Evolutionary conservation across 1,140 invertebrate species (phyloP).

Genomic region (Neodiprion fabricii): DNA sequence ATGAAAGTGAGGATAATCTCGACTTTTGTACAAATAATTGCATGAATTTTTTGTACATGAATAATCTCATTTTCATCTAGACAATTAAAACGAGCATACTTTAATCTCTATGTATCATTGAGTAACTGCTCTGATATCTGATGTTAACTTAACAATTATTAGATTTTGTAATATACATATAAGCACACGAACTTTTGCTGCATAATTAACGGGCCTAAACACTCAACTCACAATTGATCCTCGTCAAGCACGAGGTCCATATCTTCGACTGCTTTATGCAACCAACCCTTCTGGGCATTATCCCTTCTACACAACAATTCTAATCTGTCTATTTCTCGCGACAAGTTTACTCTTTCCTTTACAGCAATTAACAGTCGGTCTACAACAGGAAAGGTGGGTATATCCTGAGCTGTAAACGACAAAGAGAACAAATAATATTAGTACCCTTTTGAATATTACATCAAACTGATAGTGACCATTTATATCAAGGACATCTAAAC

Average conservation of each 20-base stretch:
- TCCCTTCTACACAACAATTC: slow-evolving; percentile 73
- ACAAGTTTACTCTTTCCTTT: slow-evolving; percentile 77
- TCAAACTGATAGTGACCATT: not conserved
- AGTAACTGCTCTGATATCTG: not conserved
- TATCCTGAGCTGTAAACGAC: slow-evolving; percentile 72
- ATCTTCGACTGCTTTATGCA: slow-evolving; percentile 81
- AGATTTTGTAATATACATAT: not conserved
- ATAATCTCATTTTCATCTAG: too few species aligned
- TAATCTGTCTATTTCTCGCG: slow-evolving; percentile 79
- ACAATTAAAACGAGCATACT: too few species aligned
- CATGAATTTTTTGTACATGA: too few species aligned
- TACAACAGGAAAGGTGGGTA: slow-evolving; percentile 84
- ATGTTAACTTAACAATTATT: too few species aligned
- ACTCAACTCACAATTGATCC: slow-evolving; percentile 69
- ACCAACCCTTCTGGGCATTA: slow-evolving; percentile 79
- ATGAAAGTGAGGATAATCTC: too few species aligned
- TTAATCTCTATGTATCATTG: not conserved
- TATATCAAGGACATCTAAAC: not conserved
- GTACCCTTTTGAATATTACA: slow-evolving; percentile 10
- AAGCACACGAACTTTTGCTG: not conserved
- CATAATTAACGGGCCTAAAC: slow-evolving; percentile 7
- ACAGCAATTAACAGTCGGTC: slow-evolving; percentile 70
- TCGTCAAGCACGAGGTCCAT: slow-evolving; percentile 89
- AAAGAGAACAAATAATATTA: not conserved
- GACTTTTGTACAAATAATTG: too few species aligned